Conservation (phyloP, 2,113 vertebrate genomes). For the Scatophagus argus region DNA sequence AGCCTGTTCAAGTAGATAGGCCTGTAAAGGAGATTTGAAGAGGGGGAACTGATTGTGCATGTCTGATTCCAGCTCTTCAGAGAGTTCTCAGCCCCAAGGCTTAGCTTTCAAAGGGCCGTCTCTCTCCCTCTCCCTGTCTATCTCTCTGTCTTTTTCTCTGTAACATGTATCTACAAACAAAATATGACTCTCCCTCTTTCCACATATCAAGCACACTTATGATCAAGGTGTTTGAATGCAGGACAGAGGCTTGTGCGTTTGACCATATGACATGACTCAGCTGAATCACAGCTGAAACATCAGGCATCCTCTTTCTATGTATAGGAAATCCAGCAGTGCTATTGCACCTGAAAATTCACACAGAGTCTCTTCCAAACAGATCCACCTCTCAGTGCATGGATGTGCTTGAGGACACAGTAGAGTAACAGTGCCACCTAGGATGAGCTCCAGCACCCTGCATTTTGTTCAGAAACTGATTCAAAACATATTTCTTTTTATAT, state of each 20-base stretch:
- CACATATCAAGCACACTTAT: neutral
- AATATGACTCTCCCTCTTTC: slow-evolving; percentile 6
- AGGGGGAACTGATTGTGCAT: slow-evolving; percentile 86
- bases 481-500: too few species aligned
- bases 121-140: slow-evolving; percentile 62
- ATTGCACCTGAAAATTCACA: neutral
- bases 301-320: neutral
- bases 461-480: too few species aligned
- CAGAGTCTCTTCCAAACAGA: neutral
- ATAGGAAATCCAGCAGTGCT: neutral
- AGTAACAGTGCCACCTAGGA: slow-evolving; percentile 56
- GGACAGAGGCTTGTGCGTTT: neutral
- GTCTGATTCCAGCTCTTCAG: slow-evolving; percentile 85
- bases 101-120: slow-evolving; percentile 81
- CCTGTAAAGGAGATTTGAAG: slow-evolving; percentile 85
- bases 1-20: slow-evolving; percentile 86
- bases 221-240: neutral
- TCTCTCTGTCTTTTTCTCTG: slow-evolving; percentile 48
- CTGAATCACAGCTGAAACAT: too few species aligned
- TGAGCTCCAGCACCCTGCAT: neutral
- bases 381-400: neutral
- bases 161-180: slow-evolving; percentile 51
- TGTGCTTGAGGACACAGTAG: neutral
- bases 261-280: neutral
- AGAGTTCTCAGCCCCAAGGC: slow-evolving; percentile 82